Percentiles rank a stretch among this genome's conserved stretches.
Evolutionary conservation across 2,113 vertebrate genomes (phyloP).

Genomic region (Daboia siamensis): DNA sequence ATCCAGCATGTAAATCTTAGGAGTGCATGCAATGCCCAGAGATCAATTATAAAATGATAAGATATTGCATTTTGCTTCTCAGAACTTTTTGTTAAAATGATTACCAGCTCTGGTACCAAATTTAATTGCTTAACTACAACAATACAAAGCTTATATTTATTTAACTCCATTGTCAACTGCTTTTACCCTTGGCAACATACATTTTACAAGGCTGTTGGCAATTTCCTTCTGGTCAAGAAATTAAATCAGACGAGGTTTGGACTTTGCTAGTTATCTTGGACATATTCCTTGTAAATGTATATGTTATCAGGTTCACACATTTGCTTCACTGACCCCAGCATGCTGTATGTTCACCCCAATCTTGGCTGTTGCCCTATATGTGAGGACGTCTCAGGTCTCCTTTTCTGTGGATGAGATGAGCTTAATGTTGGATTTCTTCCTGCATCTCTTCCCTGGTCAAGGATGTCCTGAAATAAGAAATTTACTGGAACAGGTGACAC

Average conservation of each 20-base stretch:
- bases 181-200: background rate
- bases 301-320: background rate
- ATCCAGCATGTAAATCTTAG: background rate
- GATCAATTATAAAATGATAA: conserved; percentile 10
- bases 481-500: background rate
- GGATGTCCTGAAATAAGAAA: background rate
- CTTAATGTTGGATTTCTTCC: background rate
- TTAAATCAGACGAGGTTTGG: background rate
- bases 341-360: background rate
- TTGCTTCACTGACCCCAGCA: background rate
- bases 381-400: background rate
- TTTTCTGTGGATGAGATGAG: background rate
- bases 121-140: background rate
- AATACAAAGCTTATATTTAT: fast-evolving
- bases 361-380: background rate
- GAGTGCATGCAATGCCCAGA: background rate
- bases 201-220: background rate
- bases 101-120: background rate
- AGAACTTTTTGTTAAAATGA: background rate
- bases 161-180: background rate
- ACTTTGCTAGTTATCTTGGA: background rate
- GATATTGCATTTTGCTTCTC: background rate
- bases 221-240: background rate
- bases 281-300: background rate
- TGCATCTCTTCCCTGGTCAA: background rate